Evolutionary conservation across 37 sponge, comb jelly and placozoan species (phyloP).

Genomic region (Halichondria panicea): DNA sequence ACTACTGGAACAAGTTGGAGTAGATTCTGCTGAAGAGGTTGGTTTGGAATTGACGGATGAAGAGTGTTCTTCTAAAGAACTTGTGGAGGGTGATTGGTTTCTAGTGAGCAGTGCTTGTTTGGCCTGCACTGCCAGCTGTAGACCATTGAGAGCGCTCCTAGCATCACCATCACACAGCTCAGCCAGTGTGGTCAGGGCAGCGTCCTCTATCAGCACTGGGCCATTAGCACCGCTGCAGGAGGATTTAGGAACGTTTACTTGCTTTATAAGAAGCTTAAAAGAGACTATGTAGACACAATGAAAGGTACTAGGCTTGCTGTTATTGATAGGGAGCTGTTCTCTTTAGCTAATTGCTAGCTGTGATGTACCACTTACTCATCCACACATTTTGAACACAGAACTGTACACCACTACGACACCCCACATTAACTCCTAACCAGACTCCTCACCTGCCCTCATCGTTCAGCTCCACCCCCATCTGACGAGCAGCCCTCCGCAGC

Average conservation of each 20-base stretch:
- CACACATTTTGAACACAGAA: too few species aligned
- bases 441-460: too few species aligned
- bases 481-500: slow-evolving; percentile 21
- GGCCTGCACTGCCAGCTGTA: slow-evolving; percentile 35
- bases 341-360: too few species aligned
- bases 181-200: slow-evolving; percentile 25
- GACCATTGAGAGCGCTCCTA: slow-evolving; percentile 52
- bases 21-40: too few species aligned
- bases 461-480: slow-evolving; percentile 3
- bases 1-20: neutral
- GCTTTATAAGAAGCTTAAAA: too few species aligned
- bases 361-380: too few species aligned
- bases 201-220: slow-evolving; percentile 3
- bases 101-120: slow-evolving; percentile 9
- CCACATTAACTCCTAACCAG: too few species aligned
- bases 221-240: neutral
- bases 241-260: too few species aligned
- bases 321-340: too few species aligned
- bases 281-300: too few species aligned
- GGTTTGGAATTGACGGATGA: neutral
- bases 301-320: too few species aligned
- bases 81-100: neutral
- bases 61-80: neutral
- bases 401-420: too few species aligned
- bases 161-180: slow-evolving; percentile 61